phyloP scores from a whole-genome alignment of 2,113 vertebrate genomes.

The Ifrita kowaldi region DNA sequence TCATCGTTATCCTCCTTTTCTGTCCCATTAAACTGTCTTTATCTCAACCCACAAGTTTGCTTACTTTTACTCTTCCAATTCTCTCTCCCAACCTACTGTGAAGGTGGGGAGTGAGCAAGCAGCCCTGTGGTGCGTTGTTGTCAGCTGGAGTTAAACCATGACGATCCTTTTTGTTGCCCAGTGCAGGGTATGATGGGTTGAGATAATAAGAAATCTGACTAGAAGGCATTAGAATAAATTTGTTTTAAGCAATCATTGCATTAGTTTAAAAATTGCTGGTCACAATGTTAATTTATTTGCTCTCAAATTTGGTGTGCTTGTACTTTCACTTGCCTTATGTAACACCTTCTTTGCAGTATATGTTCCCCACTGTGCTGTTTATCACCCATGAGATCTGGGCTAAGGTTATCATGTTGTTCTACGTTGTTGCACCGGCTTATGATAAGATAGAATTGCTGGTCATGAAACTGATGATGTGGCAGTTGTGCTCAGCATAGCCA shows the following conservation, averaged over 20 bases:
- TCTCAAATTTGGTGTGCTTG: neutral
- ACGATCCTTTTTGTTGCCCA: neutral
- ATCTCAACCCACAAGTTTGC: neutral
- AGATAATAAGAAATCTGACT: neutral
- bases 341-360: neutral
- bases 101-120: neutral
- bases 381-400: neutral
- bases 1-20: neutral
- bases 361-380: neutral
- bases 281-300: neutral
- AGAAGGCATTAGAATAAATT: neutral
- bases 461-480: neutral
- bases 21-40: neutral
- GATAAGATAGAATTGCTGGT: neutral
- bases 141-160: neutral
- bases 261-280: neutral
- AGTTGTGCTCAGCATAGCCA: neutral
- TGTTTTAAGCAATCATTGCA: neutral
- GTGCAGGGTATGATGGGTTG: neutral
- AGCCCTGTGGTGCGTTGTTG: neutral
- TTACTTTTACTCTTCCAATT: neutral
- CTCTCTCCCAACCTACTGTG: neutral
- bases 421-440: neutral
- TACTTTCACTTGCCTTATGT: neutral
- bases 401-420: neutral